Evolutionary conservation across 1,140 invertebrate genomes (phyloP), one percentile per base, ranked within the genome.

Genomic region (Neuroterus valhalla): DNA sequence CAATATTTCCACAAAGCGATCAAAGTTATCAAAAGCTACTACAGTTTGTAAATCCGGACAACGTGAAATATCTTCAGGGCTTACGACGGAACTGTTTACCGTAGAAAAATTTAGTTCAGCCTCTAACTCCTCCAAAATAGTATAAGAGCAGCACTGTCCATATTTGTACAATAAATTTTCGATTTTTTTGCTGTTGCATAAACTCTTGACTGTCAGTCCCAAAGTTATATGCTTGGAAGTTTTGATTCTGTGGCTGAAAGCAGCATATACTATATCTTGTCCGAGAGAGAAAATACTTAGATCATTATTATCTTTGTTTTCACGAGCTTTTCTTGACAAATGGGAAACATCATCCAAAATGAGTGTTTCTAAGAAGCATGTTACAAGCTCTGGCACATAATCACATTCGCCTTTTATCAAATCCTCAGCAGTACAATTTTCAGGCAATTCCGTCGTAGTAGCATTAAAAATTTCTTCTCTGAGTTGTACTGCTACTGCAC

Each of bases 1-100:
- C 1, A 71, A n/a, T 38, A 83, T 86, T 79, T 88, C 81, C 1
- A 79, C 84, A 70, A 79, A 82, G 15, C 82, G 66, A 76, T 88
- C 82, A 66, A 79, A 88, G 79, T 87, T 88, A 76, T 86, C 84
- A 68, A 80, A 89, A 23, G 82, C 82, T 23, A 86, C 62, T 66
- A 72, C 76, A 55, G 81, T 86, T 26, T 48, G 78, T 11, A 83
- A 68, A 45, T 79, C 46, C 11, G 76, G 38, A 17, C 19, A 15
- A 67, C 55, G 70, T 62, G 50, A n/a, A 26, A 86, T 78, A 23
- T 48, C 77, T 77, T 78, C 68, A 19, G 86, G 82, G 12, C 68
- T 77, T 68, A 86, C 19, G 15, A 62, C 75, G 17, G 70, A 73
- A 46, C 26, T 4, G n/a, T 50, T 50, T 17, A 10, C 2, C 48